Percentiles rank a stretch among this genome's conserved stretches.
phyloP scores from a whole-genome alignment of 2,888 invertebrate species.

The Drosophila paracracens region DNA sequence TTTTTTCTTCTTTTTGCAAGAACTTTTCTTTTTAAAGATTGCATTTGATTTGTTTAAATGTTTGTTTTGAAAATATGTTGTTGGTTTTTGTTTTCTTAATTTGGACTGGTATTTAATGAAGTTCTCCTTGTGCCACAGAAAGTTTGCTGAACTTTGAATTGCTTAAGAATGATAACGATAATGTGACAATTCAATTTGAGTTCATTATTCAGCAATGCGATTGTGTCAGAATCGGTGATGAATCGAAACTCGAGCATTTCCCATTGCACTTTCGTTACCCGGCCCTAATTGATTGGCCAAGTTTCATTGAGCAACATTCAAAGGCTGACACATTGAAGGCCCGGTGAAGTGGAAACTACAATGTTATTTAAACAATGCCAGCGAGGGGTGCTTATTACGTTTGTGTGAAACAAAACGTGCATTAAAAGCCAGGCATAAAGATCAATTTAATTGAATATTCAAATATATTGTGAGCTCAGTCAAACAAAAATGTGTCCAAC shows the following conservation, averaged over 20 bases:
- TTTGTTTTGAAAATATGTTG: neutral
- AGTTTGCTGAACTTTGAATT: slow-evolving; percentile 59
- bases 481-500: neutral
- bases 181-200: slow-evolving; percentile 14
- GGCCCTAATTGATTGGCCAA: slow-evolving; percentile 13
- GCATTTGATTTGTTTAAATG: neutral
- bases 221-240: slow-evolving; percentile 9
- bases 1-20: neutral
- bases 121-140: slow-evolving; percentile 59
- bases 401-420: neutral
- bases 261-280: neutral
- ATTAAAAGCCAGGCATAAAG: neutral
- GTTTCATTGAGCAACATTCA: slow-evolving; percentile 47
- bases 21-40: neutral
- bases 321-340: slow-evolving; percentile 29
- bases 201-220: slow-evolving; percentile 11
- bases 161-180: slow-evolving; percentile 13
- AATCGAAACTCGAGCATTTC: slow-evolving; percentile 33
- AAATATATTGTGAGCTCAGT: neutral
- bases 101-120: neutral
- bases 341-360: slow-evolving; percentile 35
- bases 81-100: neutral
- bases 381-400: slow-evolving; percentile 29
- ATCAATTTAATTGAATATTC: neutral
- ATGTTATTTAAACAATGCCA: slow-evolving; percentile 34